Conservation (phyloP, 2,113 vertebrate species). For the Xiphophorus maculatus region DNA sequence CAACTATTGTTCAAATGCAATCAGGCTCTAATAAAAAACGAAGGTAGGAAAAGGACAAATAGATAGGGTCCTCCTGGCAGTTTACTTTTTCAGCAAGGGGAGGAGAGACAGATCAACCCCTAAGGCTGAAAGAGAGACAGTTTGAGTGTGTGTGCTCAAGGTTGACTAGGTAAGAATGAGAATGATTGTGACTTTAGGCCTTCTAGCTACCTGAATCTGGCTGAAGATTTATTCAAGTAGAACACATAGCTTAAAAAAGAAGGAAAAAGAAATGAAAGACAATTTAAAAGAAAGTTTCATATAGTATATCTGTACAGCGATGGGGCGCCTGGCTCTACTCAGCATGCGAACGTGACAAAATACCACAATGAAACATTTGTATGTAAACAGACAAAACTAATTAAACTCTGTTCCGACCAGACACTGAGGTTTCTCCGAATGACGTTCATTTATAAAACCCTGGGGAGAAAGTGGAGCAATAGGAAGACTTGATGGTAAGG, state of each 20-base stretch:
- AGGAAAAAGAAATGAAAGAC: constrained; percentile 29
- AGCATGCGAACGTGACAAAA: constrained; percentile 36
- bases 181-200: constrained; percentile 27
- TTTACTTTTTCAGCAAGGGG: constrained; percentile 66
- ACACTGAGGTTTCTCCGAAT: constrained; percentile 57
- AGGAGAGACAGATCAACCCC: constrained; percentile 60
- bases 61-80: constrained; percentile 54
- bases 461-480: constrained; percentile 65
- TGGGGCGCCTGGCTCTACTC: constrained; percentile 22
- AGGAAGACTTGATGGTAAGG: constrained; percentile 49
- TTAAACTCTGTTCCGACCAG: constrained; percentile 61
- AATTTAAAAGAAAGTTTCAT: constrained; percentile 23
- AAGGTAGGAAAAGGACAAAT: constrained; percentile 65
- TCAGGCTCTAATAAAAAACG: constrained; percentile 69
- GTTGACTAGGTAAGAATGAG: constrained; percentile 33
- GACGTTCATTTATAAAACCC: constrained; percentile 71
- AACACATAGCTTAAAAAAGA: constrained; percentile 24
- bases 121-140: constrained; percentile 30
- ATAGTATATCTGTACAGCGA: constrained; percentile 9
- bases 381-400: constrained; percentile 62
- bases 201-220: constrained; percentile 50
- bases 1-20: constrained; percentile 75
- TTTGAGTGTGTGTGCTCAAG: constrained; percentile 29
- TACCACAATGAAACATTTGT: constrained; percentile 59
- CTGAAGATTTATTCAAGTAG: constrained; percentile 36